A percentile compares a stretch with the other conserved stretches of the same genome.
These are phyloP conservation scores for Leptinotarsa lineolata DNA, from an alignment of 1,140 invertebrate species.

Conservation along the genomic window DNA sequence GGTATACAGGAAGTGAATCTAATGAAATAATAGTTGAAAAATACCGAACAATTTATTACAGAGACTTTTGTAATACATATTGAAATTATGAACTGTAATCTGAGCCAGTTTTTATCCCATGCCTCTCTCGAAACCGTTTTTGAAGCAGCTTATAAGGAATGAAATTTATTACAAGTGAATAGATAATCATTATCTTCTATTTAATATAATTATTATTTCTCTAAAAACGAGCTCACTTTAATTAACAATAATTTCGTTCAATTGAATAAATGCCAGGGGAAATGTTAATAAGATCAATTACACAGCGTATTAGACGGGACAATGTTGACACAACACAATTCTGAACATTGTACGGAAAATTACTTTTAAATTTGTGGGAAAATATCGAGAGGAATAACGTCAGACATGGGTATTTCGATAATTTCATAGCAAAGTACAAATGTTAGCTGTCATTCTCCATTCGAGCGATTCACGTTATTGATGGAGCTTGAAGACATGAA, in stretches of 20 bases:
- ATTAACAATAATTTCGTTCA: slow-evolving; percentile 6
- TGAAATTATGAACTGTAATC: neutral
- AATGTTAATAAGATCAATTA: slow-evolving; percentile 4
- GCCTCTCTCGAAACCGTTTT: neutral
- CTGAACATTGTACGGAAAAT: neutral
- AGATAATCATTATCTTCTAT: slow-evolving; percentile 8
- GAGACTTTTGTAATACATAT: neutral
- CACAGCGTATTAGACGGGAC: neutral
- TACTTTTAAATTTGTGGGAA: neutral
- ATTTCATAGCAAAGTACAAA: neutral
- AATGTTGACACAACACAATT: slow-evolving; percentile 6
- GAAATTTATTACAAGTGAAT: slow-evolving; percentile 4
- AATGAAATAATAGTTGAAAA: neutral
- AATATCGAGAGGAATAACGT: neutral
- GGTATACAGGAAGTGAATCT: too few relatives aligned
- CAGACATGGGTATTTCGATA: neutral
- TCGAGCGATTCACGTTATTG: neutral
- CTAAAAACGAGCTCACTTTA: slow-evolving; percentile 5
- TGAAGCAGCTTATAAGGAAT: neutral
- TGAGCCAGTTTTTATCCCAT: neutral
- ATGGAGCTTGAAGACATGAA: neutral
- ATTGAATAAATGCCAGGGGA: slow-evolving; percentile 5
- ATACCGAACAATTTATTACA: neutral
- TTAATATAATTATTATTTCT: slow-evolving; percentile 1
- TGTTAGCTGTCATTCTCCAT: neutral